These are phyloP conservation scores for Brachypteracias leptosomus DNA, from an alignment of 2,113 vertebrate species.

Conservation along the genomic window DNA sequence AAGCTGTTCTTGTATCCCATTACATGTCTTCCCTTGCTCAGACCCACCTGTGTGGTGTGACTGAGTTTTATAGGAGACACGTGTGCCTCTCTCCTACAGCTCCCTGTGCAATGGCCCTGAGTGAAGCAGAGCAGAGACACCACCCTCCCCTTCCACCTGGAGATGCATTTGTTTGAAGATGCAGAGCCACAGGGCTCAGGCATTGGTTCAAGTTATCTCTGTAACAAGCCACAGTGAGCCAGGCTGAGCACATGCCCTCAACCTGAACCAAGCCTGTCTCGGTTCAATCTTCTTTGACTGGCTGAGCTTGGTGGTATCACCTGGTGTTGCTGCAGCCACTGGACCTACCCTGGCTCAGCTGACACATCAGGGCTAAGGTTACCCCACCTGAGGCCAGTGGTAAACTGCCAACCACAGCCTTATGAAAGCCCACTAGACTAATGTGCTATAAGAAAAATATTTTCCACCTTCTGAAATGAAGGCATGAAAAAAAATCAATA, in stretches of 20 bases:
- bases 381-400: background rate
- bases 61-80: background rate
- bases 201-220: background rate
- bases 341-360: background rate
- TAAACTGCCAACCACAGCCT: background rate
- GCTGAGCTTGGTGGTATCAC: background rate
- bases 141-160: background rate
- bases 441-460: background rate
- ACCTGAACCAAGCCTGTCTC: no score
- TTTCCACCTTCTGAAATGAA: background rate
- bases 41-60: background rate
- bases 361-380: background rate
- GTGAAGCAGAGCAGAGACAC: background rate
- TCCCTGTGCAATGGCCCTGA: accelerated
- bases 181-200: background rate
- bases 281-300: background rate
- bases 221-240: background rate
- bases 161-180: background rate
- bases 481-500: background rate
- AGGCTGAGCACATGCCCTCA: no score
- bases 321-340: background rate
- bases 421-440: background rate
- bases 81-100: accelerated
- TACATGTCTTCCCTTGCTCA: background rate
- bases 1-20: background rate